phyloP scores from a whole-genome alignment of 1,140 invertebrate genomes.

The Chymomyza costata region DNA sequence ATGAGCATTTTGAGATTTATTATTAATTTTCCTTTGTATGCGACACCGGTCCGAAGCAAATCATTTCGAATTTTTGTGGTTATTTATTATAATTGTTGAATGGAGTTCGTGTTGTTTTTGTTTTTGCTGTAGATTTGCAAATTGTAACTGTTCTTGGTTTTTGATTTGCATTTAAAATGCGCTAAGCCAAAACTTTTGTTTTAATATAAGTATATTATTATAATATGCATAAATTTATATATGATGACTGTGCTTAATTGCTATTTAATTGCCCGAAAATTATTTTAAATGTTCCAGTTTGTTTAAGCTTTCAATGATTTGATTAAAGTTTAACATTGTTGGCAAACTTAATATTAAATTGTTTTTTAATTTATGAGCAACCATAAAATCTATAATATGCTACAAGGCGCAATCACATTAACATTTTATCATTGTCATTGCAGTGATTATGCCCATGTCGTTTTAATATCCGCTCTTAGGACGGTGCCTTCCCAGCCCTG shows the following conservation, averaged over 20 bases:
- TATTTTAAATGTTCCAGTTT: constrained; percentile 40
- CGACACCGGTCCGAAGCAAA: constrained; percentile 23
- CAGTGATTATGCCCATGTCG: constrained; percentile 48
- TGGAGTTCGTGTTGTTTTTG: constrained; percentile 18
- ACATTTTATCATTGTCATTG: constrained; percentile 53
- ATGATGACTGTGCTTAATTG: constrained; percentile 39
- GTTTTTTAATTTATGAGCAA: constrained; percentile 53
- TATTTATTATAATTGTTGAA: constrained; percentile 64
- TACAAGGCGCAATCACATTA: constrained; percentile 21
- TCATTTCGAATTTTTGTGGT: constrained; percentile 49
- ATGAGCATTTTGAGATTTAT: constrained; percentile 75
- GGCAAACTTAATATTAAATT: too few species aligned
- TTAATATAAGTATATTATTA: too few species aligned
- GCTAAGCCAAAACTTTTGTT: constrained; percentile 33
- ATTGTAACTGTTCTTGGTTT: constrained; percentile 9
- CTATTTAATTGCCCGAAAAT: constrained; percentile 56
- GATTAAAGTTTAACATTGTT: constrained; percentile 3
- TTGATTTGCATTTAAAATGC: constrained; percentile 63
- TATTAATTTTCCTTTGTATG: constrained; percentile 68
- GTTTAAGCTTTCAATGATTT: constrained; percentile 14
- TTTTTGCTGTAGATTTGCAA: constrained; percentile 8
- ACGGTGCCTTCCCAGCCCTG: background rate
- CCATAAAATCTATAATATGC: constrained; percentile 35
- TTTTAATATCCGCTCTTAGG: constrained; percentile 15
- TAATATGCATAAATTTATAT: constrained; percentile 47